Base-by-base conservation (phyloP, 2,888 invertebrate species). In the Formica aserva region DNA sequence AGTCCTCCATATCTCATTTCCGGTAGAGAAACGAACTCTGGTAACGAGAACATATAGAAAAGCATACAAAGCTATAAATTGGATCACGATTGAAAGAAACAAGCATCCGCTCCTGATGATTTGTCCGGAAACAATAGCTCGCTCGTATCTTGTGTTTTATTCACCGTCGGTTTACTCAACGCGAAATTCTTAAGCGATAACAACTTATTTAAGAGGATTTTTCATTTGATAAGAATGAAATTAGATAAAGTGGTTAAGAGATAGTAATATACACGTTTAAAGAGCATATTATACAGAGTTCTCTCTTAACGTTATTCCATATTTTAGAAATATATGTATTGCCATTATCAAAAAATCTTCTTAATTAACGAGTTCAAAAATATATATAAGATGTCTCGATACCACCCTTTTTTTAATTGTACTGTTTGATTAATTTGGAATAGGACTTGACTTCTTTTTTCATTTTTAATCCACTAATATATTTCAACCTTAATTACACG, bases 81-180 rank as follows among this genome's bases (percentile, higher is more conserved):
- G 41, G 29, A 71, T 71, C 38, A 71, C 22, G 45, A 45, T 45
- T 32, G 72, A 35, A 26, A 60, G 60, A 26, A 71, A 60, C 22
- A 1, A 72, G 35, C 35, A 78, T 60, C 57, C 60, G 41, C 29
- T 60, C 45, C 15, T 78, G 52, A 83, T 62, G 82, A 83, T 78
- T 83, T 48, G 78, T 48, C 78, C 78, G 82, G 82, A 83, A 83
- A 13, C 78, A 77, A 67, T 22, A 78, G 18, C 13, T 60, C 18
- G 32, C 22, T 60, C 26, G 22, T 65, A 22, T 60, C 45, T 72
- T 22, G n/a, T 18, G 18, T 72, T 38, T 60, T 60, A 45, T 32
- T 69, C 78, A 66, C 5, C 6, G 15, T 57, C 57, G 9, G 72
- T 80, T 80, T 72, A 13, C 26, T 71, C 45, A 62, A 45, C 67